These are phyloP conservation scores for Pipistrellus pygmaeus DNA, from an alignment of 2,797 vertebrate genomes.

Conservation along the genomic window DNA sequence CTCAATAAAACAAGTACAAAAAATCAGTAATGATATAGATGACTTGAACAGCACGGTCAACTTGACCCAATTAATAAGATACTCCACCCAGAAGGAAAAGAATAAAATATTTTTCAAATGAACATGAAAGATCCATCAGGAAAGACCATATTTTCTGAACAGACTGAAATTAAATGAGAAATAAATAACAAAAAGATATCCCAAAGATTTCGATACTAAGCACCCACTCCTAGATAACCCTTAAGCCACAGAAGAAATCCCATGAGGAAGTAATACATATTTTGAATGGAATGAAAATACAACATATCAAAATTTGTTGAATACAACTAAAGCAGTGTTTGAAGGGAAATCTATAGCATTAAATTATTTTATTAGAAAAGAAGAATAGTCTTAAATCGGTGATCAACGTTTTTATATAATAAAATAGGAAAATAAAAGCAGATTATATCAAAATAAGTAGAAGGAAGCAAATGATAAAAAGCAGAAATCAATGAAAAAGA, in stretches of 20 bases:
- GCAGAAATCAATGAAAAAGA: neutral
- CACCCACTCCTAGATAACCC: neutral
- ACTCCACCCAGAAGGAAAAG: neutral
- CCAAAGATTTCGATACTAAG: neutral
- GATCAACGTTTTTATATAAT: neutral
- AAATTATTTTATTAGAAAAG: neutral
- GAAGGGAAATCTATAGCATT: neutral
- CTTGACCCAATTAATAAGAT: neutral
- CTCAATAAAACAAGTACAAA: neutral
- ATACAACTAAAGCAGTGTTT: neutral
- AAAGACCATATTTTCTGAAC: neutral
- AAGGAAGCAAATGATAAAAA: conserved; percentile 21
- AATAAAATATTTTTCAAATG: conserved; percentile 3
- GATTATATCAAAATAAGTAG: neutral
- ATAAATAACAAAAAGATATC: neutral
- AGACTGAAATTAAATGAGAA: conserved; percentile 4
- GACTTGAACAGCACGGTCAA: neutral
- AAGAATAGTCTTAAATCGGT: neutral
- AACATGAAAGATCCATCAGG: neutral
- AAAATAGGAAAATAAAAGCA: neutral
- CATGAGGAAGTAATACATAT: conserved; percentile 35
- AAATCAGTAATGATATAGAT: neutral
- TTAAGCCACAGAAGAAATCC: conserved; percentile 24
- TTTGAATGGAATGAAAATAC: conserved; percentile 16
- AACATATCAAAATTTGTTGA: neutral